Evolutionary conservation across 2,797 vertebrate species (phyloP), one percentile per base, ranked within the genome.

Genomic region (Balearica regulorum): DNA sequence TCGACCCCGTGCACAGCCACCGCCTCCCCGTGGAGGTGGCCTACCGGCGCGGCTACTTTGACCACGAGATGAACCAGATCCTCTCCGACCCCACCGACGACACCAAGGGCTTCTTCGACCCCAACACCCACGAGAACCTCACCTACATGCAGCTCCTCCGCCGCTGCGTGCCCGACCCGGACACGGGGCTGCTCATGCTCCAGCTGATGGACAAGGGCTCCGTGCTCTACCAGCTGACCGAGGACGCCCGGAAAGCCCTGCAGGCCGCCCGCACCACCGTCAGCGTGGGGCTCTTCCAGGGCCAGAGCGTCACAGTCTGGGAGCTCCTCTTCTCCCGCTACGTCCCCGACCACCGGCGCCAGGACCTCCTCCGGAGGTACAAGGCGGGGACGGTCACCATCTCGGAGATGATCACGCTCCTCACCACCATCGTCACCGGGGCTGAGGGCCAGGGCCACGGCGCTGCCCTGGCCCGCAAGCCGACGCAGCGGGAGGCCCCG

Each of bases 391-490:
- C 26, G 21, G 4, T 85, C 13, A 48, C 25, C 29, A 16, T 90
- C 19, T 55, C 68, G 26, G 89, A 96, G 89, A 90, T 99, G 54
- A 97, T 69, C 39, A 51, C 88, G 60, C 90, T 91, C 20, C 97
- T 98, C 90, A 4, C 93, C 16, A 73, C 97, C 21, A 68, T 77
- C 75, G 39, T 95, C 85, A 29, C 28, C 25, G 49, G 96, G 43
- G 97, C 28, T 33, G 98, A 98, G 98, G 99, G 76, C 19, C 76
- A 99, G 58, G 98, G 98, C 58, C 99, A 99, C 65, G 95, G 99
- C 72, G 98, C 98, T 16, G 99, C 99, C 90, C 98, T 98, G 12
- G 96, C 98, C 54, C 98, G n/a, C 3, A 3, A 96, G 26, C 25
- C 37, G 7, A n/a, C 35, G 7, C 81, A 73, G 2, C 37, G 97